Evolutionary conservation across 2,888 invertebrate genomes (phyloP), one percentile per base, ranked within the genome.

Genomic region (Eupsilia transversa): DNA sequence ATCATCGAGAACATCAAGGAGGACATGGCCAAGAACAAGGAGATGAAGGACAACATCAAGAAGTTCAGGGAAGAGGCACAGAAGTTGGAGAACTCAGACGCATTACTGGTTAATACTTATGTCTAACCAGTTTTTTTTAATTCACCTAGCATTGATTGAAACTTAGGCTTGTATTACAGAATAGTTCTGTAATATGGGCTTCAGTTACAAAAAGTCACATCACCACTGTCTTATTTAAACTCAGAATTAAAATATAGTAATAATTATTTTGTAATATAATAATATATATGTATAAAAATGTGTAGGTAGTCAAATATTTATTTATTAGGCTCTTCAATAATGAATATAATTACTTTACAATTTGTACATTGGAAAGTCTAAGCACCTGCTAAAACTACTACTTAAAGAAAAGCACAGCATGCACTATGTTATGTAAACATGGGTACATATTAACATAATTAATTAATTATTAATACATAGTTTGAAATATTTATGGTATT

Each of bases 41-140:
- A 99, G 93, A 99, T 99, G 98, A 99, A 99, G 94, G 99, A 99
- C 82, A 99, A 98, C 86, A 97, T 99, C 76, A 98, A 99, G 89
- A 99, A 99, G 93, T 99, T 99, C 91, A 97, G 99, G 78, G 98
- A 99, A 94, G 99, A 99, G 96, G 98, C 99, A n/a, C 98, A 99
- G 86, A 99, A 99, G 96, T 94, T 99, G 46, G 99, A 99, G 94
- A 98, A 99, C 91, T 99, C 99, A 0, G 99, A 99, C 71, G 99
- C 99, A 0, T 94, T 99, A 75, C 98, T 99, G 94, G 93, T 93
- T 85, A n/a, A 1, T 59, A 41, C 30, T n/a, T 33, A 10, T 6
- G 5, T 33, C 10, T 17, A 56, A 20, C 7, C 14, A 30, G 9
- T 30, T 20, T 20, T 20, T 7, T 56, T 56, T 7, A 14, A 52